Conservation (phyloP, 2,888 invertebrate species). For the Mactromeris polynyma region DNA sequence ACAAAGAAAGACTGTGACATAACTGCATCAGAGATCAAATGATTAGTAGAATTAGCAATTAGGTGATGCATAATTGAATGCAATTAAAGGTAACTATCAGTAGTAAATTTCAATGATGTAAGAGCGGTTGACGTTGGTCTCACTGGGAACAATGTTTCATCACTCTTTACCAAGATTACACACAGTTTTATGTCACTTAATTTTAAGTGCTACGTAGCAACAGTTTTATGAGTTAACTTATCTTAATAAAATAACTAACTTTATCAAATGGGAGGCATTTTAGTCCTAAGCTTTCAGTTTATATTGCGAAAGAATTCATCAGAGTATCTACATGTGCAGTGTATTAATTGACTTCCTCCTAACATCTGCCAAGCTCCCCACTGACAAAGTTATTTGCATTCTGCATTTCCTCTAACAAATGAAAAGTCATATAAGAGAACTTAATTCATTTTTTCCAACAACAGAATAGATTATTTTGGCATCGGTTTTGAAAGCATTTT, state of each 20-base stretch:
- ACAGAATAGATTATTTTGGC: constrained; percentile 9
- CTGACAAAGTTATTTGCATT: constrained; percentile 10
- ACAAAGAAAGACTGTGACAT: not conserved
- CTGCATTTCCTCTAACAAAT: not conserved
- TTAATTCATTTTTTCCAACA: not conserved
- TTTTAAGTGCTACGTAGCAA: not conserved
- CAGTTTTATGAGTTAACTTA: not conserved
- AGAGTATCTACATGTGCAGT: not conserved
- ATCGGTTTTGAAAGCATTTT: not conserved
- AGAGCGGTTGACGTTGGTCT: not conserved
- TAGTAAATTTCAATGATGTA: not conserved
- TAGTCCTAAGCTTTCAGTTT: not conserved
- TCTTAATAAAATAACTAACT: not conserved
- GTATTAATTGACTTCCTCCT: not conserved
- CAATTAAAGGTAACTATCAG: not conserved
- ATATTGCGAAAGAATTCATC: not conserved
- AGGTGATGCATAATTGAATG: not conserved
- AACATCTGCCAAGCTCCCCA: not conserved
- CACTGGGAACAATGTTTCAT: not conserved
- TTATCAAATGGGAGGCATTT: not conserved
- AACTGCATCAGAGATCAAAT: not conserved
- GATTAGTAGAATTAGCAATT: not conserved
- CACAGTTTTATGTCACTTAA: not conserved
- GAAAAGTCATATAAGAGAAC: not conserved
- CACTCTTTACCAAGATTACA: not conserved